Evolutionary conservation across 2,888 invertebrate species (phyloP).

Genomic region (Cenopis cana): DNA sequence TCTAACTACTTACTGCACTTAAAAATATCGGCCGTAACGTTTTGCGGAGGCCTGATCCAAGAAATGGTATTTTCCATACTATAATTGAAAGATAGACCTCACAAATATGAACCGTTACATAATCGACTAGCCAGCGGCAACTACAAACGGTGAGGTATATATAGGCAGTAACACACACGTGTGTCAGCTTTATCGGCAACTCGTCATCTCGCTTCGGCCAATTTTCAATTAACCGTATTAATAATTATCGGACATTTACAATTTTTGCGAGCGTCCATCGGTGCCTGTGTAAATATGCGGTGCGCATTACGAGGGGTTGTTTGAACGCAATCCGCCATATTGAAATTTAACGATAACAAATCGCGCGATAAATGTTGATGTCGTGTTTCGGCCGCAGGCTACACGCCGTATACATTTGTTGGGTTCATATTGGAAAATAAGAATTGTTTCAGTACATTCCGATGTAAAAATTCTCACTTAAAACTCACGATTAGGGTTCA

Average conservation of each 20-base stretch:
- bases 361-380: slow-evolving; percentile 20
- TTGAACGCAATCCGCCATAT: slow-evolving; percentile 26
- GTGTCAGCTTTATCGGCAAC: background rate
- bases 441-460: no score
- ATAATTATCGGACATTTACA: slow-evolving; percentile 20
- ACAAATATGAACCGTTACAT: no score
- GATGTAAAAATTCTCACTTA: no score
- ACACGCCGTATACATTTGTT: background rate
- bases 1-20: no score
- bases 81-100: no score
- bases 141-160: background rate
- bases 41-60: no score
- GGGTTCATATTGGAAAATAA: background rate
- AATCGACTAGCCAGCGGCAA: background rate
- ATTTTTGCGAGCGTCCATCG: slow-evolving; percentile 2
- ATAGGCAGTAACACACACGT: background rate
- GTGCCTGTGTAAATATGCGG: slow-evolving; percentile 16
- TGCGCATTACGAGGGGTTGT: slow-evolving; percentile 7
- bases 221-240: slow-evolving; percentile 13
- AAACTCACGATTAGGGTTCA: no score
- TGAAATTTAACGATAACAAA: slow-evolving; percentile 39
- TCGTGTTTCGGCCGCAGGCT: slow-evolving; percentile 16
- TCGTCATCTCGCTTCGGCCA: background rate
- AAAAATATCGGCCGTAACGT: no score
- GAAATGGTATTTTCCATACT: no score